A percentile compares a stretch with the other conserved stretches of the same genome.
These are phyloP conservation scores for Plagiodera versicolora DNA, from an alignment of 2,888 invertebrate species.

Conservation along the genomic window DNA sequence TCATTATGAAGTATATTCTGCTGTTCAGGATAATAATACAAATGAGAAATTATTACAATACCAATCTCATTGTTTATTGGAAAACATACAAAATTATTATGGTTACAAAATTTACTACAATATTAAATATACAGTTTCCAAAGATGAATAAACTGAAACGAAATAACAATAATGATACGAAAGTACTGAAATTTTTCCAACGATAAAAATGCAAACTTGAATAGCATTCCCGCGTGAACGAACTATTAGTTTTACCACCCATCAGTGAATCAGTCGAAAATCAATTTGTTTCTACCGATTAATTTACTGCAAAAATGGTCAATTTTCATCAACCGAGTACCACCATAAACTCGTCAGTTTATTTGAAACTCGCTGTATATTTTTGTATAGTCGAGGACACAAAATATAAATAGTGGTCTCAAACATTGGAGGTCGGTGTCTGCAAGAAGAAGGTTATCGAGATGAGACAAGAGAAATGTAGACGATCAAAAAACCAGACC, in stretches of 20 bases:
- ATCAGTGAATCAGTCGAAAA: not conserved
- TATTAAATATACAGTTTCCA: conserved; percentile 28
- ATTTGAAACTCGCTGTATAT: not conserved
- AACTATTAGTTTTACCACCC: not conserved
- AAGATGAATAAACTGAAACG: conserved; percentile 17
- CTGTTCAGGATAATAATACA: too few relatives aligned
- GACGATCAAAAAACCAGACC: conserved; percentile 16
- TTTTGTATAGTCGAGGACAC: not conserved
- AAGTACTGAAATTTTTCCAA: not conserved
- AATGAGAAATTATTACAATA: conserved; percentile 35
- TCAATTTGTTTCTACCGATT: too few relatives aligned
- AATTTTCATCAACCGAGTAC: not conserved
- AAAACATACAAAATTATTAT: conserved; percentile 34
- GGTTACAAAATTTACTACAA: conserved; percentile 33
- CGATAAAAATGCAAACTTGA: not conserved
- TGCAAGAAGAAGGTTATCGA: conserved; percentile 10
- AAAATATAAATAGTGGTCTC: conserved; percentile 1
- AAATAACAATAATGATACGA: conserved; percentile 2
- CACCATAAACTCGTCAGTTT: not conserved
- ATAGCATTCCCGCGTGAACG: not conserved
- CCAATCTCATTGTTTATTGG: conserved; percentile 37
- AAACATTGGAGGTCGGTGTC: conserved; percentile 4
- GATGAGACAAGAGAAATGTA: conserved; percentile 16
- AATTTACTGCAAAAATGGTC: too few relatives aligned
- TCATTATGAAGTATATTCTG: too few relatives aligned